A percentile compares a stretch with the other conserved stretches of the same genome.
Conservation (phyloP, 2,797 vertebrate species). For the Karalla daura region DNA sequence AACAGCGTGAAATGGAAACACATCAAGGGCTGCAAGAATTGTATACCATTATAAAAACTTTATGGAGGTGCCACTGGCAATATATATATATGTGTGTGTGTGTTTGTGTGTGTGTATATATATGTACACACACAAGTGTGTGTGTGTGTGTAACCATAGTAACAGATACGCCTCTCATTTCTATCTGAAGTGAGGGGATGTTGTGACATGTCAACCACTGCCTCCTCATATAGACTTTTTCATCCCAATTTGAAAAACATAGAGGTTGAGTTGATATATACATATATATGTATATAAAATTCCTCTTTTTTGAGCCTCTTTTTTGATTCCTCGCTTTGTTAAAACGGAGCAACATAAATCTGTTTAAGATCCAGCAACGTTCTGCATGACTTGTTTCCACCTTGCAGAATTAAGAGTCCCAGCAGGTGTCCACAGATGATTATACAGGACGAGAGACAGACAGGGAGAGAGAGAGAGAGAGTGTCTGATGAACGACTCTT, state of each 20-base stretch:
- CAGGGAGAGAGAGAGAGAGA: neutral
- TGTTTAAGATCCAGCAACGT: neutral
- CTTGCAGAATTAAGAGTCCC: no score
- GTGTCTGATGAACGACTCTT: neutral
- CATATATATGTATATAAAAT: no score
- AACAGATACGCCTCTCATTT: neutral
- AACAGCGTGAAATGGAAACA: conserved; percentile 11
- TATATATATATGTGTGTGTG: no score
- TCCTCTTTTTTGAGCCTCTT: neutral
- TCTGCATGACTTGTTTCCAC: neutral
- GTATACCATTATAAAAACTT: no score
- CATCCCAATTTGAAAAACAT: no score
- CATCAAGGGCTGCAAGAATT: conserved; percentile 11
- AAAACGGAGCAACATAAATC: neutral
- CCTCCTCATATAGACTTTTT: neutral
- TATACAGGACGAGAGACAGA: neutral
- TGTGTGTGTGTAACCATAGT: neutral
- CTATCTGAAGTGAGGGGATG: neutral
- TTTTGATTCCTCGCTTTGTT: neutral
- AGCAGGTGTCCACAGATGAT: neutral
- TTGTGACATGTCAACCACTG: neutral
- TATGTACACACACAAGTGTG: no score
- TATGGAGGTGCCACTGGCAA: no score
- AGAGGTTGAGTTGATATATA: no score
- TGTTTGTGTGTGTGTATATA: no score